Evolutionary conservation across 2,888 invertebrate genomes (phyloP), one percentile per base, ranked within the genome.

Genomic region (Netelia inedita): DNA sequence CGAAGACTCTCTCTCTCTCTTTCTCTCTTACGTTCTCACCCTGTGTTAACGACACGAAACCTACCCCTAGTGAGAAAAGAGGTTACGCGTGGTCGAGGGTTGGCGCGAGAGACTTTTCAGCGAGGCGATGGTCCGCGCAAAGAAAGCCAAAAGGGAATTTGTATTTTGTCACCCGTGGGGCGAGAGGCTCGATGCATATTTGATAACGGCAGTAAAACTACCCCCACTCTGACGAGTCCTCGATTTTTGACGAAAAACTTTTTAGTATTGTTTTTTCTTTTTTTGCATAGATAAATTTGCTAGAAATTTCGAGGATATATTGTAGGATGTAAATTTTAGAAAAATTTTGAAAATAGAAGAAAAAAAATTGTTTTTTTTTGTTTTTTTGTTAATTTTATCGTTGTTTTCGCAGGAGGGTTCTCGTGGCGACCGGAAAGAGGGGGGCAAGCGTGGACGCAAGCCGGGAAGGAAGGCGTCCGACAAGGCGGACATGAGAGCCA

Each of bases 401-500:
- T n/a, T 69, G 2, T 46, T 74, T 43, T 69, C 94, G 50, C 91
- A 95, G 95, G 95, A 95, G 93, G 85, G 95, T 88, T 90, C 92
- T 84, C 93, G 96, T 89, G 96, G 96, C 91, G 94, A 95, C 94
- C 95, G 97, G 88, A 97, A 97, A 93, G 98, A 98, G 95, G 96
- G 97, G 88, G 97, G 97, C 88, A 97, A 97, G 94, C 96, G 98
- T 91, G 98, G 98, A 93, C 96, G 98, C 91, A 97, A 97, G 94
- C 98, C 98, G 87, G 98, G 97, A 91, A 96, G 97, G 93, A 98
- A 97, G 94, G 96, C 97, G 90, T 96, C 96, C 90, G 98, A 98
- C 93, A 98, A 98, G 95, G 96, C 98, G 94, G 98, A 98, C 94
- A 97, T 98, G 95, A 98, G 97, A 95, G 98, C 98, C 86, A 98